phyloP scores from a whole-genome alignment of 2,113 vertebrate genomes.

The Dunckerocampus dactyliophorus region DNA sequence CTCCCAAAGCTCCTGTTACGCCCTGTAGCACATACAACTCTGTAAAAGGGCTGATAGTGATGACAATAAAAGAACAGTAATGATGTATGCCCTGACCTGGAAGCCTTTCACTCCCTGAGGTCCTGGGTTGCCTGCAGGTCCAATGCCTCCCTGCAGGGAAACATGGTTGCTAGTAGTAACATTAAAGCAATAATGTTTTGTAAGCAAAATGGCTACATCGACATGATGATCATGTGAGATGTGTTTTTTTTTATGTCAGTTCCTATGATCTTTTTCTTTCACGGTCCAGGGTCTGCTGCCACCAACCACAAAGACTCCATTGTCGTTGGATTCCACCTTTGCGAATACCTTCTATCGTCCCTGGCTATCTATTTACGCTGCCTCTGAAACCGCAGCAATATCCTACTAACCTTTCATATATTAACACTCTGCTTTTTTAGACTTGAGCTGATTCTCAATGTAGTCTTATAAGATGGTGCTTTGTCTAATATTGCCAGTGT shows the following conservation, averaged over 20 bases:
- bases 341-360: constrained; percentile 33
- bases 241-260: constrained; percentile 19
- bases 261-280: constrained; percentile 8
- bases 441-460: too few species aligned
- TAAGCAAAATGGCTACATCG: not conserved
- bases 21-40: constrained; percentile 71
- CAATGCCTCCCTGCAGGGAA: constrained; percentile 80
- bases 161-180: not conserved
- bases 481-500: not conserved
- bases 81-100: constrained; percentile 78
- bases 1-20: constrained; percentile 81
- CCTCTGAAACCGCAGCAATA: constrained; percentile 9
- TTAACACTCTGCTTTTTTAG: not conserved
- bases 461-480: not conserved
- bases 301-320: constrained; percentile 40
- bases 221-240: not conserved
- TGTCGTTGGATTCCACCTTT: constrained; percentile 27
- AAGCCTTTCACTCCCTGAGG: constrained; percentile 82
- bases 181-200: not conserved
- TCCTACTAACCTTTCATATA: constrained; percentile 1
- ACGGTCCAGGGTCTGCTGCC: constrained; percentile 21
- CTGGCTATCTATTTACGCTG: constrained; percentile 8
- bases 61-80: not conserved
- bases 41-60: constrained; percentile 5
- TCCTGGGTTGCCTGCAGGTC: constrained; percentile 79